Base-by-base conservation (phyloP, 2,888 invertebrate genomes). In the Cataglyphis albicans region DNA sequence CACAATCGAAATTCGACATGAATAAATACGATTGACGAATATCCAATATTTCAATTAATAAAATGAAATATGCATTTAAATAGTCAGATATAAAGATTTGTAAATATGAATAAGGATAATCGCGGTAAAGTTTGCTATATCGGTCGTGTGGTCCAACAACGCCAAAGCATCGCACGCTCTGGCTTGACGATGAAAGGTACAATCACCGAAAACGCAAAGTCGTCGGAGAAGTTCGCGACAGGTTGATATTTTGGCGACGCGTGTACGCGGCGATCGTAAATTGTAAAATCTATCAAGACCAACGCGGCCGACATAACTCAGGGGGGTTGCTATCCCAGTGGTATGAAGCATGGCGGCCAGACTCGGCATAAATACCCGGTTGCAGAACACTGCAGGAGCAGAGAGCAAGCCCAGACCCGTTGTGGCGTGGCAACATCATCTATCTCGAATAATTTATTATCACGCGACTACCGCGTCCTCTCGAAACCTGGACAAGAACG, bases 251-350 rank as follows among this genome's bases (percentile, higher is more conserved):
- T 89, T 88, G 86, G 86, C 88, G 90, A 89, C 83, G 89, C 90
- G 91, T 88, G 87, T 88, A 90, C 89, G 86, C 87, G 83, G 87
- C 83, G 91, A 91, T 93, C 94, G 93, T 94, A 94, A 94, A 94
- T 94, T 94, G 93, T 93, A 93, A 94, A 94, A 94, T 94, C 94
- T 94, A 94, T 94, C 94, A 94, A 94, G 94, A 94, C 92, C 94
- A 94, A 93, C 93, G 93, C 91, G 91, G 93, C 92, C 92, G 92
- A 93, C 94, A 94, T 94, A 94, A 94, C 93, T 94, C 94, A 94
- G 93, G 92, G 89, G 78, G 92, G 86, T 89, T 90, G 91, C 93
- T 93, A 93, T 93, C 90, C 93, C 91, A 90, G 91, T 90, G 91
- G 92, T 94, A 94, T 94, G 94, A 94, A 93, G 93, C 94, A 94